Base-by-base conservation (phyloP, 2,888 invertebrate genomes). In the Mythimna vitellina region DNA sequence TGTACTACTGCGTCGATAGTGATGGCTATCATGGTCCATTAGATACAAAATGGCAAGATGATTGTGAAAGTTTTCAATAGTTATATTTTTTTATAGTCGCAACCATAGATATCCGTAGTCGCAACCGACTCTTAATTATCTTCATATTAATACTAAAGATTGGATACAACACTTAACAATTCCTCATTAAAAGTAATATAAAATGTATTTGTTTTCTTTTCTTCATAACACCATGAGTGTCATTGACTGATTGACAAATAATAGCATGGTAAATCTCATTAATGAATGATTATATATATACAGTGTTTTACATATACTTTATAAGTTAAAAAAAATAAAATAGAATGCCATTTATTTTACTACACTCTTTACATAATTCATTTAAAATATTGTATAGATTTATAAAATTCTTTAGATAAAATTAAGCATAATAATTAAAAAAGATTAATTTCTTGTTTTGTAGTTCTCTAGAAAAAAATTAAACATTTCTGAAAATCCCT, bases 1-100 rank as follows among this genome's bases (percentile, higher is more conserved):
- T 92, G 8, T 93, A 90, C 84, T 97, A 97, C 91, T 97, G 97
- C 86, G 97, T 97, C 8, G 97, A 97, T 89, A 87, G 89, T 4
- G 97, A 97, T 90, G 97, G 97, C 1, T 97, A 96, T 87, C 89
- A 83, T 14, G 89, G 89, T 4, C 89, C 86, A 29, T 81, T 92
- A 76, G 63, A 87, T 68, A 78, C 84, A 9, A 82, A 65, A 8
- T 90, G 87, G 91, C 92, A 92, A n/a, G 53, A 76, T 35, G 0
- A 32, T 32, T 57, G 57, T 32, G 10, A 32, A 20, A 32, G 20
- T 17, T 57, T 10, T 32, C 32, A 5, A 1, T 20, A 56, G 29
- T 5, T 20, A 20, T 9, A 9, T 32, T n/a, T 32, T 29, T 57
- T 32, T 20, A 57, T 57, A 20, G 32, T 56, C 17, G 29, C 57